Evolutionary conservation across 2,797 vertebrate genomes (phyloP), one percentile per base, ranked within the genome.

Genomic region (Natrix natrix): DNA sequence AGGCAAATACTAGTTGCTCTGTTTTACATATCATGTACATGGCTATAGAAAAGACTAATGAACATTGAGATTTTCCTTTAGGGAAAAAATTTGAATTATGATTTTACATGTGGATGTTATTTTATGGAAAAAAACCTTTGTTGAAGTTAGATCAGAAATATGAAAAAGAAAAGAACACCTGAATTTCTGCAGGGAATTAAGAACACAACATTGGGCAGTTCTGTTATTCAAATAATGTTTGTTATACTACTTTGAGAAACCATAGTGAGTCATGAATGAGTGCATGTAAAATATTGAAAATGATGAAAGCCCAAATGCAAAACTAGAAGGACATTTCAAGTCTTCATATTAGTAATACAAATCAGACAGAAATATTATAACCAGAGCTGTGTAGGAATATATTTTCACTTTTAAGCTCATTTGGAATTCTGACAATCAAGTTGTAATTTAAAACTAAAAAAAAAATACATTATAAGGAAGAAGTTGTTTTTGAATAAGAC

Each of bases 311-410:
- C 54, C 28, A 66, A 66, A 66, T 28, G 22, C 3, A 57, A 88
- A 66, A 92, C 12, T 22, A 17, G 91, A 48, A 90, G 12, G 92
- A 92, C 89, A 93, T 92, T 93, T 78, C 92, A 88, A 60, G 5
- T 32, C 88, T 92, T 7, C 20, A 26, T 83, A 89, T 90, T 32
- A 89, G n/a, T 66, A 91, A 86, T 61, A 66, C 14, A 92, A 57
- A 86, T 55, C 24, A n/a, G 17, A 92, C 56, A n/a, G 86, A 8
- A 91, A 55, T 89, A 90, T 89, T 26, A 90, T 56, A 89, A 69
- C 43, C 88, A 91, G 8, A 87, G 16, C 52, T 10, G 10, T 66
- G 86, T 92, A 74, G 57, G 90, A 92, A 90, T 66, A 56, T 56
- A 78, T 86, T 55, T 92, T 90, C 69, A 60, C 5, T 86, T 90